phyloP scores from a whole-genome alignment of 2,113 vertebrate genomes.

The Myxocyprinus asiaticus region DNA sequence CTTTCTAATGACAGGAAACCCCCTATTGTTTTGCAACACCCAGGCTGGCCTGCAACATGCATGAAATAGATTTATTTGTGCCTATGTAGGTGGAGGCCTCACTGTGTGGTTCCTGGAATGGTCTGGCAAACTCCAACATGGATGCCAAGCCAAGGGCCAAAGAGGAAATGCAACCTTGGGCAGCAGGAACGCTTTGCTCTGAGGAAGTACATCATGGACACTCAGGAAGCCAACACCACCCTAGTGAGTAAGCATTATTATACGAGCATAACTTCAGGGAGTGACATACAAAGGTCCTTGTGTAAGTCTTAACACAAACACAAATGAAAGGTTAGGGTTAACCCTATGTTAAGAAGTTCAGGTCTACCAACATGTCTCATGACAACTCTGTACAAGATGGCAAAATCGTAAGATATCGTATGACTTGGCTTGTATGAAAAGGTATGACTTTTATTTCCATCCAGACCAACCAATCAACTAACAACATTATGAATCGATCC shows the following conservation, averaged over 20 bases:
- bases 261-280: background rate
- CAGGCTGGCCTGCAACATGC: background rate
- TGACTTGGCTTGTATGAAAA: no score
- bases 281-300: background rate
- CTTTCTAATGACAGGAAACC: constrained; percentile 51
- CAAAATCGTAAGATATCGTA: no score
- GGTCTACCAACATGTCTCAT: no score
- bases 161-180: constrained; percentile 52
- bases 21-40: constrained; percentile 43
- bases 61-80: constrained; percentile 46
- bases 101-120: constrained; percentile 52
- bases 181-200: constrained; percentile 7
- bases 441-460: no score
- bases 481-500: no score
- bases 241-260: constrained; percentile 24
- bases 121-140: constrained; percentile 34
- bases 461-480: no score
- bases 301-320: background rate
- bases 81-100: constrained; percentile 44
- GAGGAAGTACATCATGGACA: constrained; percentile 57
- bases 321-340: no score
- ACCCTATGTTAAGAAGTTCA: no score
- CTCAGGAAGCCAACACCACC: constrained; percentile 28
- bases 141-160: constrained; percentile 30
- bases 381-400: no score